Conservation (phyloP, 2,113 vertebrate genomes). For the Gorsachius goisagi region DNA sequence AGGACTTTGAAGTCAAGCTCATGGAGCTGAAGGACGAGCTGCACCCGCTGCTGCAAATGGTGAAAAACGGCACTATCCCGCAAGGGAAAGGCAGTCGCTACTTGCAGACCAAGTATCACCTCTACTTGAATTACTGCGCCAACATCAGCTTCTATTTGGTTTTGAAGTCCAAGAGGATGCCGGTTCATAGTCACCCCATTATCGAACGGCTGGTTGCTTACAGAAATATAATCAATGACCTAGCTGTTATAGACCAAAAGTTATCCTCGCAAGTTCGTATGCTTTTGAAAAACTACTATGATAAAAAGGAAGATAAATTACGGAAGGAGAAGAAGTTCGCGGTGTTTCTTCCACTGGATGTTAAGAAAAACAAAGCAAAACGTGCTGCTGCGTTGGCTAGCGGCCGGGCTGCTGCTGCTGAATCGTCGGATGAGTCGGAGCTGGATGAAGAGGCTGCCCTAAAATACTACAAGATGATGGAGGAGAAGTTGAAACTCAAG, state of each 20-base stretch:
- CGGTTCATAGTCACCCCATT: constrained; percentile 88
- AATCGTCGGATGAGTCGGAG: constrained; percentile 3
- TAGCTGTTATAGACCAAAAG: constrained; percentile 79
- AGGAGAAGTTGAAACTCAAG: constrained; percentile 66
- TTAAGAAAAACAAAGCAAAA: constrained; percentile 28
- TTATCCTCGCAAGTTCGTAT: constrained; percentile 78
- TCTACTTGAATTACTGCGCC: constrained; percentile 95
- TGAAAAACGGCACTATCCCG: constrained; percentile 78
- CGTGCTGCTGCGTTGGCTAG: background rate
- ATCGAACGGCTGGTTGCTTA: constrained; percentile 91
- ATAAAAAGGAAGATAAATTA: background rate
- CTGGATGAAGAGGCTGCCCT: constrained; percentile 83
- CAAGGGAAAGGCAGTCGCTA: constrained; percentile 89
- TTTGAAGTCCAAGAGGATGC: constrained; percentile 87
- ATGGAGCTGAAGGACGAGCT: constrained; percentile 87
- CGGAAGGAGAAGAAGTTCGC: constrained; percentile 45
- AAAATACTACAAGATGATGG: constrained; percentile 73
- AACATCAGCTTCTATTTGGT: constrained; percentile 96
- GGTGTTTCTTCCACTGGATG: background rate
- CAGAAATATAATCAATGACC: constrained; percentile 86
- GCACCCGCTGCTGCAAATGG: constrained; percentile 86
- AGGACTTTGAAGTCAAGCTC: constrained; percentile 91
- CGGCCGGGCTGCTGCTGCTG: background rate
- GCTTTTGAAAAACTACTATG: constrained; percentile 70
- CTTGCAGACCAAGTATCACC: constrained; percentile 88